A percentile compares a stretch with the other conserved stretches of the same genome.
phyloP scores from a whole-genome alignment of 2,797 vertebrate species.

The Picus viridis region DNA sequence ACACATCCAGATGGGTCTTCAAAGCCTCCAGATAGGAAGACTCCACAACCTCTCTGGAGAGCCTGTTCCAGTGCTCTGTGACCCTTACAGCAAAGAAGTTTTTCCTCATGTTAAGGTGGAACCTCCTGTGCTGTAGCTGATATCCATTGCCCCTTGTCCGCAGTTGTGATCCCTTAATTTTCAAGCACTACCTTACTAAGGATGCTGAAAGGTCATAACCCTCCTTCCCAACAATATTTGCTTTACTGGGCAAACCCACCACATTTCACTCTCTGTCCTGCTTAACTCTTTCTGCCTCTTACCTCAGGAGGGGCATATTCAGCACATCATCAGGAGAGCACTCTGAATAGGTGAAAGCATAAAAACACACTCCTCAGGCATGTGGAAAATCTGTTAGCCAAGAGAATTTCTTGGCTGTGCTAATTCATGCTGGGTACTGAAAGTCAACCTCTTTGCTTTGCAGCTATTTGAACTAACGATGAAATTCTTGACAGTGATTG shows the following conservation, averaged over 20 bases:
- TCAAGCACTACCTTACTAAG: background rate
- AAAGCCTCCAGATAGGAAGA: too few relatives aligned
- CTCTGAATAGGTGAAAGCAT: background rate
- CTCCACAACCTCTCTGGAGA: too few relatives aligned
- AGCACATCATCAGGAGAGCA: background rate
- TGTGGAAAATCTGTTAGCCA: background rate
- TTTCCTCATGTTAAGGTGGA: too few relatives aligned
- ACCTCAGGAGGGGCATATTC: background rate
- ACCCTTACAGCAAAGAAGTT: too few relatives aligned
- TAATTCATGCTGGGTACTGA: background rate
- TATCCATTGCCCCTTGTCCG: too few relatives aligned
- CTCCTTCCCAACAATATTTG: background rate
- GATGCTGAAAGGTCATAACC: background rate
- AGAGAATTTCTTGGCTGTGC: background rate
- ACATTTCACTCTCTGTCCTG: background rate
- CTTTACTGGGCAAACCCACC: background rate
- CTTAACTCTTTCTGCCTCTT: background rate
- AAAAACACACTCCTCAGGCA: background rate
- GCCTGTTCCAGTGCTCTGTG: too few relatives aligned
- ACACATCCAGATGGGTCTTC: too few relatives aligned
- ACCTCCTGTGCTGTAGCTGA: too few relatives aligned
- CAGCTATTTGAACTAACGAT: background rate
- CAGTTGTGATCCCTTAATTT: background rate
- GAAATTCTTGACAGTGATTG: background rate
- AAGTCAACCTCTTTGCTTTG: background rate